Base-by-base conservation (phyloP, 2,888 invertebrate species). In the Masnerella sp. region DNA sequence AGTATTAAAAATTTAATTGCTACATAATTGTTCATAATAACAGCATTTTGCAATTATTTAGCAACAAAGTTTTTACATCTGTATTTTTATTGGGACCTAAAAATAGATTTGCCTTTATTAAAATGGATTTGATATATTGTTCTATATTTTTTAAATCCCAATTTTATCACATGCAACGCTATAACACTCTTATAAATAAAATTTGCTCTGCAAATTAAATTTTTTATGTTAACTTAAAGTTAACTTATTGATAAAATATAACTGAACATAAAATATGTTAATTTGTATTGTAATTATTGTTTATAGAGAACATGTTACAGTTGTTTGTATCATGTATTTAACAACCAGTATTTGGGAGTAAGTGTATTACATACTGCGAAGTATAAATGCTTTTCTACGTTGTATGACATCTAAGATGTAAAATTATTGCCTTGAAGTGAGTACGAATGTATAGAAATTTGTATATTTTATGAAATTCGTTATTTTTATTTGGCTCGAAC, bases 141-240 rank as follows among this genome's bases (percentile, higher is more conserved):
- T 38, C 1, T 8, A 17, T 38, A 17, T 38, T 17, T 17, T 15
- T 36, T 9, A 36, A 36, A 22, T 36, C 9, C 22, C 25, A 51
- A 36, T 12, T 12, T 51, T 36, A 36, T 51, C 25, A 51, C 36
- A 51, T 36, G 3, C 11, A 34, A 49, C 25, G n/a, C 30, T 51
- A 49, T 36, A 51, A 20, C 15, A 36, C 17, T 17, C 20, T 52
- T 5, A 25, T 30, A 34, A 9, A 17, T 47, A 34, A 52, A 38
- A 52, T 20, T 40, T 52, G 52, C 52, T 52, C 52, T 52, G 52
- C 52, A 52, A 40, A 52, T 52, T 17, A 52, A 38, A 25, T 49
- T 32, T 9, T 18, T 49, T 22, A 17, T 8, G 32, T 30, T n/a
- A n/a, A 30, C 5, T 4, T 30, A 30, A 9, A n/a, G 9, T 30